Evolutionary conservation across 2,797 vertebrate species (phyloP), one percentile per base, ranked within the genome.

Genomic region (Pipistrellus kuhlii): DNA sequence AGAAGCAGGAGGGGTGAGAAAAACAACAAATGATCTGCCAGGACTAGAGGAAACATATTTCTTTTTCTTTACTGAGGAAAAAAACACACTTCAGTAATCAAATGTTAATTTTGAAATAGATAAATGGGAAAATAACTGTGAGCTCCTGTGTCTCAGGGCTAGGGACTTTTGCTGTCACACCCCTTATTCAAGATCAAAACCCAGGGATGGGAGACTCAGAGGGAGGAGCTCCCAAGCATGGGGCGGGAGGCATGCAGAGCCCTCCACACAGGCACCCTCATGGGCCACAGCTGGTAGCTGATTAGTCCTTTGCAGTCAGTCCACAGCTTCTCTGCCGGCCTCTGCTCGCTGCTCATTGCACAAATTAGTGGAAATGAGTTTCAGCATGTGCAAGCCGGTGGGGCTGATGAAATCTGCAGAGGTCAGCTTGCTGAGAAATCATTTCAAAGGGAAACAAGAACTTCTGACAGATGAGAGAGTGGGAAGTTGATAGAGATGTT

Each of bases 1-100:
- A 96, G 86, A 97, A 95, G 85, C 86, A 94, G 96, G 87, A 96
- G 88, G 64, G 59, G 84, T 94, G 93, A 94, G 94, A 94, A 90
- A 95, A 95, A 96, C 90, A 97, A 97, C 69, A 97, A 98, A 97
- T 93, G 23, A 20, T 94, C 86, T 94, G 87, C 93, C 93, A 97
- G 68, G 68, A 90, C 83, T 32, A 78, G 25, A 97, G 73, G 95
- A 97, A 97, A 95, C 75, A 75, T 2, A 25, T 89, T 96, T 97
- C 91, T 96, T 97, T 96, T 97, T 62, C 81, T 91, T 93, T 85
- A 35, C 32, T 92, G 75, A 46, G 71, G 73, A 91, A 14, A 14
- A 48, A 85, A 27, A 32, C 21, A 32, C 32, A 86, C 69, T 94
- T 93, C 82, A 94, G 85, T 96, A 97, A 96, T 94, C 81, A 82